These are phyloP conservation scores for Apodemus sylvaticus DNA, from an alignment of 2,113 vertebrate species.

Conservation along the genomic window DNA sequence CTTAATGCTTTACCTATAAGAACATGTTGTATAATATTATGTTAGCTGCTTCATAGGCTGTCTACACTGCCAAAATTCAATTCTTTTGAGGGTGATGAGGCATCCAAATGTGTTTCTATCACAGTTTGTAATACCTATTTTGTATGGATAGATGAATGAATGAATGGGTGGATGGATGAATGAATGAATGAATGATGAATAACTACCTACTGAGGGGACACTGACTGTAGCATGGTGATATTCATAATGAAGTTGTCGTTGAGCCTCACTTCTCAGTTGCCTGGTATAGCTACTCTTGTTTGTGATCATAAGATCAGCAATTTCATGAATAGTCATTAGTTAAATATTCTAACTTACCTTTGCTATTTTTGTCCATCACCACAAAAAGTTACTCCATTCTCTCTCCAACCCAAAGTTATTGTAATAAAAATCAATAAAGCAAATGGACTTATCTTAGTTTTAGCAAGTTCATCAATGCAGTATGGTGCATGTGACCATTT, in stretches of 20 bases:
- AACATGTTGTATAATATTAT: background rate
- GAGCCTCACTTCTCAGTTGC: background rate
- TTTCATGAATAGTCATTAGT: background rate
- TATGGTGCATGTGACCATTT: background rate
- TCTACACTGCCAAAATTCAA: background rate
- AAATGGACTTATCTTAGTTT: background rate
- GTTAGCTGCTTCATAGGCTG: background rate
- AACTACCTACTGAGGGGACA: background rate
- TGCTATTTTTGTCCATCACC: background rate
- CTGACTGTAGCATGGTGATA: background rate
- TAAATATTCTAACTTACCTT: background rate
- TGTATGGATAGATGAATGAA: background rate
- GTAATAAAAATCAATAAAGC: background rate
- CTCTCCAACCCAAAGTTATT: background rate
- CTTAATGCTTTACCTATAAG: background rate
- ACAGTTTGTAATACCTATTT: background rate
- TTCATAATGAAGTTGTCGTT: background rate
- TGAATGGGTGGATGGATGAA: background rate
- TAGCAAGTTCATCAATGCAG: background rate
- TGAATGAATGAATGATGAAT: background rate
- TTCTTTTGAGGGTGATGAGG: background rate
- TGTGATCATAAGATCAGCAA: background rate
- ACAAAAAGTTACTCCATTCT: background rate
- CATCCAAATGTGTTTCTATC: background rate
- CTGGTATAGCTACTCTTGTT: background rate